phyloP scores from a whole-genome alignment of 2,113 vertebrate genomes.

The Campylomormyrus numenius region DNA sequence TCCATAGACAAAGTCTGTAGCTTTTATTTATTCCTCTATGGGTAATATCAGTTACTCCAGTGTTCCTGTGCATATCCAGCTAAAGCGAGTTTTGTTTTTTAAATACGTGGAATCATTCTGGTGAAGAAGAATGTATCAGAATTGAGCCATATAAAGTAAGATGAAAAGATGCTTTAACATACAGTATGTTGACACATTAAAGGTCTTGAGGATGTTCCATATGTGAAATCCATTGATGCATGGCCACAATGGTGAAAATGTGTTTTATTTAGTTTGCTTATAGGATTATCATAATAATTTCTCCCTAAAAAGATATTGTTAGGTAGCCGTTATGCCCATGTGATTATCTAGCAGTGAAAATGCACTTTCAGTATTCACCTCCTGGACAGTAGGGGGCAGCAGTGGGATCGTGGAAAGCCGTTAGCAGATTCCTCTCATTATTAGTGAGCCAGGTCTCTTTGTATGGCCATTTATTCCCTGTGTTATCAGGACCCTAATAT shows the following conservation, averaged over 20 bases:
- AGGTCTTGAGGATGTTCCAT: not conserved
- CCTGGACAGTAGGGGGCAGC: too few relatives aligned
- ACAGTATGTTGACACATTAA: not conserved
- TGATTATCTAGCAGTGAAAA: not conserved
- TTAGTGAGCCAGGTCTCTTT: not conserved
- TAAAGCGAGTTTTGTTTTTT: not conserved
- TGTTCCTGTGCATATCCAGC: not conserved
- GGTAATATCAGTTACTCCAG: not conserved
- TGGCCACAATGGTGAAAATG: not conserved
- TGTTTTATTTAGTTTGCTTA: not conserved
- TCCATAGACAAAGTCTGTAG: not conserved
- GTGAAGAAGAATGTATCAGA: not conserved
- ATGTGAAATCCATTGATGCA: not conserved
- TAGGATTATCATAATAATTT: not conserved
- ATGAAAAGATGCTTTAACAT: not conserved
- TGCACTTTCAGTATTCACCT: not conserved
- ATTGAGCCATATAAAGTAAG: not conserved
- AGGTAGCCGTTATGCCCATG: not conserved
- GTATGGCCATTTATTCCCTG: not conserved
- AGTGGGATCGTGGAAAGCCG: too few relatives aligned
- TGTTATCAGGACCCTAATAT: not conserved
- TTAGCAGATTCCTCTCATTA: not conserved
- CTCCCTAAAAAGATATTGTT: not conserved
- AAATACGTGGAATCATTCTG: not conserved
- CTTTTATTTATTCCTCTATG: not conserved